A percentile compares a stretch with the other conserved stretches of the same genome.
phyloP scores from a whole-genome alignment of 2,113 vertebrate genomes.

The Varanus komodoensis region DNA sequence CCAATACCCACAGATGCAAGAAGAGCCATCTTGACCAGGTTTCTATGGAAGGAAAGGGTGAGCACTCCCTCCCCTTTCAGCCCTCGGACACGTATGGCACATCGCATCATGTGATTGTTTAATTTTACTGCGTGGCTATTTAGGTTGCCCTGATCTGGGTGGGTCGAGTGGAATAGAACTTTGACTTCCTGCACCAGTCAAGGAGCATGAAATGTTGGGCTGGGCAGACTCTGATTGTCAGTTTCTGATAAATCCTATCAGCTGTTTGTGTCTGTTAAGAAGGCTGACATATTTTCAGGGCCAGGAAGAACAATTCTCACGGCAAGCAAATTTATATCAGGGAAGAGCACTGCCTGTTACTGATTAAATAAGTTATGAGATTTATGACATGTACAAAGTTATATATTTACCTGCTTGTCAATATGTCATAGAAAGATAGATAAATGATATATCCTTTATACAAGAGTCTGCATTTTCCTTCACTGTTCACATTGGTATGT shows the following conservation, averaged over 20 bases:
- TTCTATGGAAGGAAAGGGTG: background rate
- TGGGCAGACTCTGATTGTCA: background rate
- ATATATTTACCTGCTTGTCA: background rate
- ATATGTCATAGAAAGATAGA: background rate
- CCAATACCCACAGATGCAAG: background rate
- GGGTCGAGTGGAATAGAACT: background rate
- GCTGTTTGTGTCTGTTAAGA: background rate
- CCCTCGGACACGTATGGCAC: no score
- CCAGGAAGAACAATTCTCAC: background rate
- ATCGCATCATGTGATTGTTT: background rate
- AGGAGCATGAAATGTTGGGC: background rate
- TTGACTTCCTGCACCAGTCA: background rate
- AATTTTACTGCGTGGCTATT: background rate
- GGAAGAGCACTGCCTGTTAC: background rate
- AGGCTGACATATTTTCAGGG: background rate
- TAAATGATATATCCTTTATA: background rate
- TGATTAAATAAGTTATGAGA: background rate
- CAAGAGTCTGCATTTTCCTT: background rate
- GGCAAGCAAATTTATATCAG: background rate
- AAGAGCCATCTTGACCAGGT: background rate
- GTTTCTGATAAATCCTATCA: background rate
- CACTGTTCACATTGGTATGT: background rate
- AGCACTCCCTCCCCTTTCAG: background rate
- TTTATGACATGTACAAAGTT: background rate
- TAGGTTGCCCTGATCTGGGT: background rate